phyloP scores from a whole-genome alignment of 2,113 vertebrate genomes.

The Mugil cephalus region DNA sequence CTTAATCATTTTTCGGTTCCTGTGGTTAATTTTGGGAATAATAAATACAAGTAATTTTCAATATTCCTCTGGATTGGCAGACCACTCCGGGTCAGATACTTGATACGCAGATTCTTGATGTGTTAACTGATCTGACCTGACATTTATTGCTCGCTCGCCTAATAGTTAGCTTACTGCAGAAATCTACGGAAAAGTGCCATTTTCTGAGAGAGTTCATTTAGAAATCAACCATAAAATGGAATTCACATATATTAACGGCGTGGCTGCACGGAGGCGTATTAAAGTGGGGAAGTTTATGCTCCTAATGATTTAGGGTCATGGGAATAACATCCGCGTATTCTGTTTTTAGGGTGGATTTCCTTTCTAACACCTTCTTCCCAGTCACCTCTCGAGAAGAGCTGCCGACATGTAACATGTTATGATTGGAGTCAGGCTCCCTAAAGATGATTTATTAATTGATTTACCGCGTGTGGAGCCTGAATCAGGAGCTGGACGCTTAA shows the following conservation, averaged over 20 bases:
- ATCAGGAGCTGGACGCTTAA: conserved; percentile 30
- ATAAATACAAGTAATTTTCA: conserved; percentile 46
- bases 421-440: conserved; percentile 57
- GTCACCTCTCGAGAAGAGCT: conserved; percentile 47
- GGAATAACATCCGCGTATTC: conserved; percentile 26
- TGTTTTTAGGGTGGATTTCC: conserved; percentile 34
- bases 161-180: conserved; percentile 9
- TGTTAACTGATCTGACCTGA: not conserved
- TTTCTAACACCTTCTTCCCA: conserved; percentile 13
- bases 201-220: conserved; percentile 20
- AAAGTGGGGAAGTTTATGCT: not conserved
- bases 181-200: not conserved
- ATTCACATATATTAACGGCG: not conserved
- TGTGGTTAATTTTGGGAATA: conserved; percentile 67
- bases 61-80: conserved; percentile 13
- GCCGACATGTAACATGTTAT: conserved; percentile 67
- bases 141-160: not conserved
- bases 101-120: conserved; percentile 11
- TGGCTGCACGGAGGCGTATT: not conserved
- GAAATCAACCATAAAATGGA: conserved; percentile 19
- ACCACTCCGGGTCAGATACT: not conserved
- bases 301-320: conserved; percentile 13
- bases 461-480: conserved; percentile 45
- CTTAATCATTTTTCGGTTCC: conserved; percentile 43
- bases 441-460: conserved; percentile 69